Conservation (phyloP, 2,113 vertebrate species). For the Anarrhichthys ocellatus region DNA sequence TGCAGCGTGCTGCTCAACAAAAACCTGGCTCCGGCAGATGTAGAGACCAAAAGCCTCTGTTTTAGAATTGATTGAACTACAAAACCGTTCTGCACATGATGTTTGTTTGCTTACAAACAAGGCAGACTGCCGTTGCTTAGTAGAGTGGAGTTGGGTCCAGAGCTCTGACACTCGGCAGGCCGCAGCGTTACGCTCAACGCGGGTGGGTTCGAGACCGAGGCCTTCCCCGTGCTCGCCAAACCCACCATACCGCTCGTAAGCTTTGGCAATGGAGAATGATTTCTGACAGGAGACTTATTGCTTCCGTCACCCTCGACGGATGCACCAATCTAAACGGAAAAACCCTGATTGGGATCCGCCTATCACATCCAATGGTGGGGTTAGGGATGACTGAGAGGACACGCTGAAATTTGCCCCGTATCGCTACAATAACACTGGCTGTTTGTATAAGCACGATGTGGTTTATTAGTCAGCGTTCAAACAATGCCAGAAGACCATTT, state of each 20-base stretch:
- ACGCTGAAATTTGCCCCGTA: slow-evolving; percentile 27
- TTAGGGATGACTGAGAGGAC: slow-evolving; percentile 58
- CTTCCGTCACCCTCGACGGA: slow-evolving; percentile 58
- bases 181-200: slow-evolving; percentile 18
- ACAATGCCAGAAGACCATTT: slow-evolving; percentile 51
- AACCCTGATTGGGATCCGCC: slow-evolving; percentile 50
- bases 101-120: slow-evolving; percentile 72
- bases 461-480: slow-evolving; percentile 42
- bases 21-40: slow-evolving; percentile 68
- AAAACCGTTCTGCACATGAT: slow-evolving; percentile 63
- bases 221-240: slow-evolving; percentile 62
- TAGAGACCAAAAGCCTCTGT: slow-evolving; percentile 60
- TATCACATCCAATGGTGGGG: slow-evolving; percentile 43
- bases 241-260: slow-evolving; percentile 43
- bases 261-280: slow-evolving; percentile 68
- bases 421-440: slow-evolving; percentile 43
- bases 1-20: slow-evolving; percentile 58
- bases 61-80: slow-evolving; percentile 69
- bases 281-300: slow-evolving; percentile 61
- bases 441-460: slow-evolving; percentile 53
- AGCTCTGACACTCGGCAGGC: slow-evolving; percentile 49
- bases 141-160: slow-evolving; percentile 47
- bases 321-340: slow-evolving; percentile 63
- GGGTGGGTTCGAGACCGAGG: slow-evolving; percentile 19
- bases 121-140: slow-evolving; percentile 47